A percentile compares a stretch with the other conserved stretches of the same genome.
Evolutionary conservation across 2,797 vertebrate genomes (phyloP).

Genomic region (Chlorospingus flavigularis): DNA sequence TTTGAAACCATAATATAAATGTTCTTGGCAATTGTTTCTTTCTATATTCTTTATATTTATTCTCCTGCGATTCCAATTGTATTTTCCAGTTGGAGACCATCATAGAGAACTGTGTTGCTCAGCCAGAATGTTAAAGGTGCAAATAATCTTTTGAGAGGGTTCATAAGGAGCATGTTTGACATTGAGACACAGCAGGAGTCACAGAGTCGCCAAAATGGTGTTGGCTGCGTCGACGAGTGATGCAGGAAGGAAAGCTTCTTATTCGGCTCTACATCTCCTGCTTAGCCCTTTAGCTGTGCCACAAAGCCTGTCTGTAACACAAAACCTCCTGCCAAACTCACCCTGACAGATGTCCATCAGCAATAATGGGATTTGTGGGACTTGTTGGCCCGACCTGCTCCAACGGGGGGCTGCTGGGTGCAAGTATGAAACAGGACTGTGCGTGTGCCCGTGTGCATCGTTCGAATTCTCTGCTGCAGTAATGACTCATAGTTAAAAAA

Average conservation of each 20-base stretch:
- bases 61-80: not conserved
- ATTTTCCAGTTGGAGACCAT: not conserved
- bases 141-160: not conserved
- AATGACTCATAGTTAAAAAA: not conserved
- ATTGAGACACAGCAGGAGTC: not conserved
- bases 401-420: rapidly evolving
- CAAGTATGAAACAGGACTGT: rapidly evolving
- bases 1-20: slow-evolving; percentile 47
- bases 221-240: not conserved
- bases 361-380: not conserved
- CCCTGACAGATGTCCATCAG: not conserved
- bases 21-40: slow-evolving; percentile 50
- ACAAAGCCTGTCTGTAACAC: not conserved
- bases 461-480: not conserved
- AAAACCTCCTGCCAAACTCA: not conserved
- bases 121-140: not conserved
- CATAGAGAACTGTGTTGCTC: not conserved
- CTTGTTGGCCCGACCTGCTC: not conserved
- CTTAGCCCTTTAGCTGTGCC: not conserved
- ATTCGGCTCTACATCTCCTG: not conserved
- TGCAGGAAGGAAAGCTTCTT: not conserved
- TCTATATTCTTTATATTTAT: slow-evolving; percentile 45
- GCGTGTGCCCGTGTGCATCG: rapidly evolving
- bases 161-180: not conserved
- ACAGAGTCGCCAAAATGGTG: not conserved